Conservation (phyloP, 2,888 invertebrate species). For the Eupithecia exiguata region DNA sequence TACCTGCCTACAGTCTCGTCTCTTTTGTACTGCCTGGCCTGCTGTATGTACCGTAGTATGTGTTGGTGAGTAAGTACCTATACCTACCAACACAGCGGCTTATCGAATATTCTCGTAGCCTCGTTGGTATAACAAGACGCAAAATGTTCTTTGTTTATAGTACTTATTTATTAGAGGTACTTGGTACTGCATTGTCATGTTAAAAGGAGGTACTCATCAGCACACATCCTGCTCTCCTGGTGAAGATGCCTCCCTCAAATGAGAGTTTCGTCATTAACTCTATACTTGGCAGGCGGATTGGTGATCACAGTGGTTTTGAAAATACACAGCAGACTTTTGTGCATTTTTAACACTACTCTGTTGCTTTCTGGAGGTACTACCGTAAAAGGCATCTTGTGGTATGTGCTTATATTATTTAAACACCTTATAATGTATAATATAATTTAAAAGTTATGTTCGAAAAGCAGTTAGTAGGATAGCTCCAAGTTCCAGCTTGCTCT, state of each 20-base stretch:
- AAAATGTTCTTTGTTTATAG: background rate
- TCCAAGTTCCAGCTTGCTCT: background rate
- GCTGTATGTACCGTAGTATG: background rate
- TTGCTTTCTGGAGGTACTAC: background rate
- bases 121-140: background rate
- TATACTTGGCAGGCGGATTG: background rate
- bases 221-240: background rate
- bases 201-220: background rate
- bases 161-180: background rate
- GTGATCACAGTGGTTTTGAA: background rate
- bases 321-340: background rate
- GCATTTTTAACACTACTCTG: background rate
- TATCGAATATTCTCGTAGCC: constrained; percentile 3
- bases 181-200: background rate
- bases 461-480: no score
- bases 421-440: no score
- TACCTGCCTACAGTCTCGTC: background rate
- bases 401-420: background rate
- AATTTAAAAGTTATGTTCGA: no score
- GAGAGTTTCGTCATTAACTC: background rate
- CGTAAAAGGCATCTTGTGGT: background rate
- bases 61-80: background rate
- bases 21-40: background rate
- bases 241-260: background rate
- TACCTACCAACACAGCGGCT: background rate